Evolutionary conservation across 2,113 vertebrate species (phyloP).

Genomic region (Eira barbara): DNA sequence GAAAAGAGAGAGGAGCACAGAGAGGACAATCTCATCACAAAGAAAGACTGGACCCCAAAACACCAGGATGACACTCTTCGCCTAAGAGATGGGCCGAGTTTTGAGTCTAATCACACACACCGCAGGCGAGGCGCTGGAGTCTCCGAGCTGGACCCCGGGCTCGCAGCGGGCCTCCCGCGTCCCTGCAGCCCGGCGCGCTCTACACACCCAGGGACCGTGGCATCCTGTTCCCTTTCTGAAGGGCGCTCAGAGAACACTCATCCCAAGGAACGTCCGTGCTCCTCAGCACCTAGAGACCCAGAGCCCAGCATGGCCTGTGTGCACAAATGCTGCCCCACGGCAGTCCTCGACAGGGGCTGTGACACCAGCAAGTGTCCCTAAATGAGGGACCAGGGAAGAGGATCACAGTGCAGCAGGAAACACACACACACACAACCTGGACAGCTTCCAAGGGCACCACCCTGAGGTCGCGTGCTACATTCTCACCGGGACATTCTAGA

Average conservation of each 20-base stretch:
- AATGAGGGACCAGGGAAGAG: background rate
- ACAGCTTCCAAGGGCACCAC: background rate
- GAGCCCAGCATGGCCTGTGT: background rate
- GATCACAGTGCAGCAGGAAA: background rate
- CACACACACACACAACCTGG: background rate
- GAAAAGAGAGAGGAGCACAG: background rate
- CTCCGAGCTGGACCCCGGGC: accelerated
- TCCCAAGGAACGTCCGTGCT: background rate
- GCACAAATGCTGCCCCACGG: background rate
- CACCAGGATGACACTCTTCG: accelerated
- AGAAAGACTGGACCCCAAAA: background rate
- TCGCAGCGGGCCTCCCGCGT: background rate
- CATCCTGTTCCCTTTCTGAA: background rate
- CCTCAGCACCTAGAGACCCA: background rate
- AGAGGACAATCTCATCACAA: background rate
- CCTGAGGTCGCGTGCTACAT: too few species aligned
- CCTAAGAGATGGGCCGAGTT: accelerated
- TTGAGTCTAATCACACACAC: background rate
- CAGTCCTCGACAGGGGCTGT: too few species aligned
- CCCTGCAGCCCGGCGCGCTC: background rate
- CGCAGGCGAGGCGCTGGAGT: background rate
- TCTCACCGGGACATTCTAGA: background rate
- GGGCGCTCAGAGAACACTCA: too few species aligned
- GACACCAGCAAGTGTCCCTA: background rate
- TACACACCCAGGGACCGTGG: accelerated